A percentile compares a stretch with the other conserved stretches of the same genome.
Evolutionary conservation across 2,113 vertebrate genomes (phyloP).

Genomic region (Triplophysa rosa): DNA sequence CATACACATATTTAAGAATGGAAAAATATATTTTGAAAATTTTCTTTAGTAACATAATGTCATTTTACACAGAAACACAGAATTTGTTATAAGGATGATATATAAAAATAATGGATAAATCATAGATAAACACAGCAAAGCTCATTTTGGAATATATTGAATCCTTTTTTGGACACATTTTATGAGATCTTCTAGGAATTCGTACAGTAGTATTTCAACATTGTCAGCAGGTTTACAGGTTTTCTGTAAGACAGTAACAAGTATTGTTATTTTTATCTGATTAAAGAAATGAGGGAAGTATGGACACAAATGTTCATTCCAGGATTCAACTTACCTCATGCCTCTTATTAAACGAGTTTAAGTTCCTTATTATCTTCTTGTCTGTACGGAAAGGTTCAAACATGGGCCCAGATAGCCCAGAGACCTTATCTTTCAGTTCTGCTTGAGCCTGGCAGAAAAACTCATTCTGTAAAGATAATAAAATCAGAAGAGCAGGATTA

Average conservation of each 20-base stretch:
- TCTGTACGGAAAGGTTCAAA: not conserved
- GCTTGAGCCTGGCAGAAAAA: slow-evolving; percentile 64
- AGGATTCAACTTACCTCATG: not conserved
- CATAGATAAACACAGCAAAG: not conserved
- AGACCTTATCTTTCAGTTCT: not conserved
- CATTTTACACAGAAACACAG: not conserved
- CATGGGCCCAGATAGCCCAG: not conserved
- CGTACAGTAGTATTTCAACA: not conserved
- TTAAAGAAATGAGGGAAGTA: too few species aligned
- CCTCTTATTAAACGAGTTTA: fast-evolving
- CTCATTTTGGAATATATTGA: not conserved
- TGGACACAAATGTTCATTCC: not conserved
- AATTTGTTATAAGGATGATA: not conserved
- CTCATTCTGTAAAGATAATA: slow-evolving; percentile 39
- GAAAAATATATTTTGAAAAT: not conserved
- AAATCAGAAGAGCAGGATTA: not conserved
- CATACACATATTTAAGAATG: not conserved
- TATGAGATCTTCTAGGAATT: not conserved
- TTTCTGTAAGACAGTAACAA: slow-evolving; percentile 29
- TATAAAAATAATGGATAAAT: slow-evolving; percentile 32
- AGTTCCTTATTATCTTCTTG: not conserved
- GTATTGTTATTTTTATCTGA: not conserved
- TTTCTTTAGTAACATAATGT: not conserved
- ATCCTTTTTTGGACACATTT: not conserved
- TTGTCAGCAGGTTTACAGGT: not conserved